phyloP scores from a whole-genome alignment of 2,888 invertebrate species.

The Geophilus truncorum region DNA sequence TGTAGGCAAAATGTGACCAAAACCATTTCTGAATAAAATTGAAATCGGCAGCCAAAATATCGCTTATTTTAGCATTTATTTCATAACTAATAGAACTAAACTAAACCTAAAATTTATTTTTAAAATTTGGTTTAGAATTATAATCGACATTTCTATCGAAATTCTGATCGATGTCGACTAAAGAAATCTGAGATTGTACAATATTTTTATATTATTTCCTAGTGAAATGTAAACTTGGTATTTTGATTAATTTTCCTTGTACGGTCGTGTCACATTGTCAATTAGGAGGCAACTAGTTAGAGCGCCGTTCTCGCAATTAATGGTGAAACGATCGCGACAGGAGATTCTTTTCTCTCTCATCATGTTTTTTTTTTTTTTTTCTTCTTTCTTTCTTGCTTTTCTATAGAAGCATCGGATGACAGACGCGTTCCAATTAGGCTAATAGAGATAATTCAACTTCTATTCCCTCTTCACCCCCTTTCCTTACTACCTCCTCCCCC shows the following conservation, averaged over 20 bases:
- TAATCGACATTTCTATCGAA: no score
- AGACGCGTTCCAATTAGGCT: conserved; percentile 14
- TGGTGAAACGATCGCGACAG: neutral
- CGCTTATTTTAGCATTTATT: no score
- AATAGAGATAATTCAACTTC: conserved; percentile 14
- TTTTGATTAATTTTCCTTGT: neutral
- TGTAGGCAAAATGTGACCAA: no score
- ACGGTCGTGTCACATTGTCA: neutral
- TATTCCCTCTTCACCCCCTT: neutral
- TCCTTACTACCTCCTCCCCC: neutral
- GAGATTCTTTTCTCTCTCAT: neutral
- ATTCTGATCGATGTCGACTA: no score
- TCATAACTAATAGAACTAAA: no score
- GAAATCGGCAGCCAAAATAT: no score
- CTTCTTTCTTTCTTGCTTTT: neutral
- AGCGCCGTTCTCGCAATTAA: neutral
- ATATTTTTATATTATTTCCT: neutral
- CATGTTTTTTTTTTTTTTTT: neutral
- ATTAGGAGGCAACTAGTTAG: neutral
- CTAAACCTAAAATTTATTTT: no score
- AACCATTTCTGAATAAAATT: no score
- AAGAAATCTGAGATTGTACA: no score
- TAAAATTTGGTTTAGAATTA: no score
- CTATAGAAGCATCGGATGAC: conserved; percentile 14
- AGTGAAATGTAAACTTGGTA: neutral